These are phyloP conservation scores for Holcopasites calliopsidis DNA, from an alignment of 1,140 invertebrate species.

Conservation along the genomic window DNA sequence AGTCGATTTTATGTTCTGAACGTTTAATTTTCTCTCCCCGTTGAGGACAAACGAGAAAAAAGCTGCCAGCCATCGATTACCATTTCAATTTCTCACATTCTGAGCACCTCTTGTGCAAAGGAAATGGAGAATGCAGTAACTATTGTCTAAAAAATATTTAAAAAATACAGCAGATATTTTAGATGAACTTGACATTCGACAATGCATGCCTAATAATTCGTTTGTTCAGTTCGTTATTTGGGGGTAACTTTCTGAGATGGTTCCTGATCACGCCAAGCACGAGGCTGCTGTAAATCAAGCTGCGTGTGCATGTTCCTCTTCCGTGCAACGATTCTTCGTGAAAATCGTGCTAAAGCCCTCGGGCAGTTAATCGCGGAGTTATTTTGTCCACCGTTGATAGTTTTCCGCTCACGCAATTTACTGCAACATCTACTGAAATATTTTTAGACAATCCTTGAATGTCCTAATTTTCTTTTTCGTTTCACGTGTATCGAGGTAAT, in stretches of 20 bases:
- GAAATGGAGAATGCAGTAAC: too few relatives aligned
- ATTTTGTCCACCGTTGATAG: background rate
- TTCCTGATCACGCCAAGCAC: constrained; percentile 57
- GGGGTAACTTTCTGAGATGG: constrained; percentile 43
- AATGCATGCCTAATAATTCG: constrained; percentile 2
- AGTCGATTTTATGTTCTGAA: background rate
- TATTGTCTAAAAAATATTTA: too few relatives aligned
- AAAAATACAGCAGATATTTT: too few relatives aligned
- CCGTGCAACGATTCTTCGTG: background rate
- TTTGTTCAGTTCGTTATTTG: constrained; percentile 25
- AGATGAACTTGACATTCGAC: constrained; percentile 30
- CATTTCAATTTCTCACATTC: background rate
- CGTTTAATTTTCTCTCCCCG: constrained; percentile 14
- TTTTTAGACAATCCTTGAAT: too few relatives aligned
- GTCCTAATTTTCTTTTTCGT: too few relatives aligned
- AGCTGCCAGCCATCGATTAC: background rate
- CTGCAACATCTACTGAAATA: too few relatives aligned
- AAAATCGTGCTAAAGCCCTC: constrained; percentile 5
- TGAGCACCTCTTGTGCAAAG: background rate
- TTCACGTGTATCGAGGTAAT: too few relatives aligned
- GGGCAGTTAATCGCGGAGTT: background rate
- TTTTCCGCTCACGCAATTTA: background rate
- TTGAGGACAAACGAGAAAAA: background rate
- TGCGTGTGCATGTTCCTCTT: background rate
- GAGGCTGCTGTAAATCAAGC: background rate